A percentile compares a stretch with the other conserved stretches of the same genome.
These are phyloP conservation scores for Heloderma charlesbogerti DNA, from an alignment of 2,113 vertebrate species.

Conservation along the genomic window DNA sequence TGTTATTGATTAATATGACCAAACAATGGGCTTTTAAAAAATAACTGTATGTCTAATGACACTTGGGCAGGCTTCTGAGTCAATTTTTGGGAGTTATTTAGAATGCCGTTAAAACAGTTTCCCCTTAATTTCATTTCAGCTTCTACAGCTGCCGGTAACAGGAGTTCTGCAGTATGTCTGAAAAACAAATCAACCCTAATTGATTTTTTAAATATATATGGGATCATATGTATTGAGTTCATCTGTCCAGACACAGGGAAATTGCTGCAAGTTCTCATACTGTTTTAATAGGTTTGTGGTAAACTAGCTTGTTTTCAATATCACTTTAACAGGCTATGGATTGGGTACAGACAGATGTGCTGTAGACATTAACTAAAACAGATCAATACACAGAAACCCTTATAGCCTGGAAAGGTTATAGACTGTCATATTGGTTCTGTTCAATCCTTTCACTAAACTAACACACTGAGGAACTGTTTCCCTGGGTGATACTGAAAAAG, in stretches of 20 bases:
- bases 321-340: background rate
- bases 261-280: constrained; percentile 14
- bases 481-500: background rate
- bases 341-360: background rate
- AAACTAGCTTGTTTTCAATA: constrained; percentile 19
- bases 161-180: constrained; percentile 3
- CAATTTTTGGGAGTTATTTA: constrained; percentile 1
- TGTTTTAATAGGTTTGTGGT: background rate
- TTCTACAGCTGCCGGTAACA: background rate
- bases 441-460: constrained; percentile 15
- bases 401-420: constrained; percentile 23
- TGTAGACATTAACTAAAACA: constrained; percentile 33
- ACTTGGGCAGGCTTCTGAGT: background rate
- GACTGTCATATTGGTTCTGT: constrained; percentile 14
- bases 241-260: constrained; percentile 5
- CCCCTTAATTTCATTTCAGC: background rate
- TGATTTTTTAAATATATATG: background rate
- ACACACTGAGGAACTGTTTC: constrained; percentile 12
- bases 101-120: background rate
- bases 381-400: background rate
- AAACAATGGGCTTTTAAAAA: background rate
- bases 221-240: constrained; percentile 7
- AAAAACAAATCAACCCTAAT: constrained; percentile 14
- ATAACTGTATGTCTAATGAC: background rate
- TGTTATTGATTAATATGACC: background rate